Percentiles rank a stretch among this genome's conserved stretches.
Evolutionary conservation across 2,888 invertebrate genomes (phyloP).

Genomic region (Steinernema carpocapsae): DNA sequence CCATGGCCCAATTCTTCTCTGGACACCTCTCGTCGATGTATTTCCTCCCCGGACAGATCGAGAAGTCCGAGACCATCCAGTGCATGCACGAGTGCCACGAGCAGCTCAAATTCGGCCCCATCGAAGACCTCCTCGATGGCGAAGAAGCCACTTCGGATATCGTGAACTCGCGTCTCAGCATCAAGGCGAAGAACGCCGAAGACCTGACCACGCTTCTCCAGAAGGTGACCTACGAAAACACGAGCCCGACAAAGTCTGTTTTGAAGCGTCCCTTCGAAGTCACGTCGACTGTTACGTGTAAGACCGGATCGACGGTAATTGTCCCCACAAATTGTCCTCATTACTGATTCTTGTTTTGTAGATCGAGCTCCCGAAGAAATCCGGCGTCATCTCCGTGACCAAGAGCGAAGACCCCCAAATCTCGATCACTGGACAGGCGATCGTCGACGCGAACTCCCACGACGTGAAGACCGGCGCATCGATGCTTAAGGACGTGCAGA

Average conservation of each 20-base stretch:
- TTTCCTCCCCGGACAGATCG: slow-evolving; percentile 79
- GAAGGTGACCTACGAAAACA: slow-evolving; percentile 84
- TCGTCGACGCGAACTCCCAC: slow-evolving; percentile 83
- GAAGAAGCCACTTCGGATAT: slow-evolving; percentile 74
- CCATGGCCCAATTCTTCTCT: slow-evolving; percentile 86
- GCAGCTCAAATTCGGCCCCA: slow-evolving; percentile 72
- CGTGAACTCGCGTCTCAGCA: slow-evolving; percentile 70
- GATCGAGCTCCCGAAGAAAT: slow-evolving; percentile 76
- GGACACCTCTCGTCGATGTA: slow-evolving; percentile 89
- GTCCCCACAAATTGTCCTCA: not conserved
- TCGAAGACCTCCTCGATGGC: slow-evolving; percentile 76
- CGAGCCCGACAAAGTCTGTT: slow-evolving; percentile 89
- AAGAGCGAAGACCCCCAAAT: slow-evolving; percentile 82
- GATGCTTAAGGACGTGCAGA: slow-evolving; percentile 84
- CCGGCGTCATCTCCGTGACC: slow-evolving; percentile 85
- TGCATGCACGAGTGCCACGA: slow-evolving; percentile 85
- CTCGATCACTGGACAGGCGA: slow-evolving; percentile 76
- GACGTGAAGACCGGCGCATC: slow-evolving; percentile 85
- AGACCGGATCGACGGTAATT: slow-evolving; percentile 27
- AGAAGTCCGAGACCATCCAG: slow-evolving; percentile 78
- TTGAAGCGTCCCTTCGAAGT: slow-evolving; percentile 86
- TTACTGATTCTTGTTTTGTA: slow-evolving; percentile 23
- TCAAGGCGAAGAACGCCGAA: slow-evolving; percentile 69
- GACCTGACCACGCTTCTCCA: slow-evolving; percentile 69
- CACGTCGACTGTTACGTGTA: slow-evolving; percentile 79